Evolutionary conservation across 2,113 vertebrate genomes (phyloP).

Genomic region (Microcebus tavaratra): DNA sequence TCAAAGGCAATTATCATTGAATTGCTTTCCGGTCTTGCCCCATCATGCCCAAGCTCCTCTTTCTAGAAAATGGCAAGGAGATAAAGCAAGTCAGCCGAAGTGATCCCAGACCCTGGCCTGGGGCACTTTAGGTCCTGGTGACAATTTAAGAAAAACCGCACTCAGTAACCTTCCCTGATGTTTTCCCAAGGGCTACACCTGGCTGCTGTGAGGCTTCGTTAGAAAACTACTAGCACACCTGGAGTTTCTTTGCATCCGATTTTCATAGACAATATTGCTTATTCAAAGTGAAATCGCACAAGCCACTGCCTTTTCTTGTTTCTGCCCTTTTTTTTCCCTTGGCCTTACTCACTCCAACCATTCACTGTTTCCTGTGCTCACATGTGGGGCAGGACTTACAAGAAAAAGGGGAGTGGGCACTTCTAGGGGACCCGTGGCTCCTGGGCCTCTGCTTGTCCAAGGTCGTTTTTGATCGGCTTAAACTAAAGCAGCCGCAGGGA

Average conservation of each 20-base stretch:
- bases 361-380: not conserved
- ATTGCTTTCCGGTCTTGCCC: not conserved
- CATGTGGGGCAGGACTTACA: not conserved
- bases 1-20: not conserved
- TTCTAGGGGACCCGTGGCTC: not conserved
- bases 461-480: not conserved
- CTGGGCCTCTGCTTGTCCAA: not conserved
- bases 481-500: not conserved
- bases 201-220: rapidly evolving
- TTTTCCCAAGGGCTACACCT: not conserved
- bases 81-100: not conserved
- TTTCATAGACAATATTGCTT: conserved; percentile 25
- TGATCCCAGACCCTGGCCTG: rapidly evolving
- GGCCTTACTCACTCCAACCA: not conserved
- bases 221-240: not conserved
- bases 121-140: not conserved
- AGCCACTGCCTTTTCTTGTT: not conserved
- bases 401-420: not conserved
- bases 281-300: not conserved
- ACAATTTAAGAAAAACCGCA: not conserved
- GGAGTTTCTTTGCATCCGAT: conserved; percentile 49
- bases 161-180: not conserved
- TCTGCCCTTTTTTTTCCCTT: not conserved
- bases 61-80: not conserved
- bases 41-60: not conserved